Percentiles rank a stretch among this genome's conserved stretches.
Evolutionary conservation across 2,113 vertebrate species (phyloP).

Genomic region (Solea solea): DNA sequence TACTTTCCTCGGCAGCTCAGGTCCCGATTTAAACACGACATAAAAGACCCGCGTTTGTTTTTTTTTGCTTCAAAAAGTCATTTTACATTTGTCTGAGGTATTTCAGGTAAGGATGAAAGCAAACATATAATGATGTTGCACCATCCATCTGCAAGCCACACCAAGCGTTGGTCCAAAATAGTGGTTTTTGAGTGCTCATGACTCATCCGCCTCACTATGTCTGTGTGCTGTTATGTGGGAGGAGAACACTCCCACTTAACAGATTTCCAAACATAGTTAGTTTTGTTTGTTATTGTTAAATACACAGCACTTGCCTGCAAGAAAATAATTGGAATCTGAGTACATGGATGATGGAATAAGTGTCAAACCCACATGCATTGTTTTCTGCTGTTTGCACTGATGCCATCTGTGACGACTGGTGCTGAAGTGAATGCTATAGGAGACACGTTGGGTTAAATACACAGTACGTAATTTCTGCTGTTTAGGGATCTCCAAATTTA

Average conservation of each 20-base stretch:
- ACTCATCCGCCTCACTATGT: conserved; percentile 32
- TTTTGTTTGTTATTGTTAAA: conserved; percentile 33
- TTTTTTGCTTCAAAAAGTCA: conserved; percentile 19
- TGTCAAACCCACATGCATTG: not conserved
- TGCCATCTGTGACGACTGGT: not conserved
- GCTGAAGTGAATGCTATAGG: not conserved
- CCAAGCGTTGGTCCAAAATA: conserved; percentile 14
- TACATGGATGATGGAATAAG: conserved; percentile 5
- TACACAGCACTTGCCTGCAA: conserved; percentile 14
- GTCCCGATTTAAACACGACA: conserved; percentile 37
- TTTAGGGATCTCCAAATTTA: too few species aligned
- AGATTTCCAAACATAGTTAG: conserved; percentile 21
- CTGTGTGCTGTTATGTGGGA: conserved; percentile 43
- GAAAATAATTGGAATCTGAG: conserved; percentile 3
- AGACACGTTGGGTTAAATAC: not conserved
- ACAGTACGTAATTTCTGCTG: too few species aligned
- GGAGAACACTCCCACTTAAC: conserved; percentile 25
- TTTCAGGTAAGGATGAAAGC: conserved; percentile 40
- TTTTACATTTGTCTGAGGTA: conserved; percentile 32
- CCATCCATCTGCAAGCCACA: conserved; percentile 24
- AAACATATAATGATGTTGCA: conserved; percentile 21
- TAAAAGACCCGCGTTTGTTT: conserved; percentile 11
- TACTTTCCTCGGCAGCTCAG: conserved; percentile 20
- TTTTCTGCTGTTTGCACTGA: not conserved
- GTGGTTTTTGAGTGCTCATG: conserved; percentile 17